Percentiles rank a stretch among this genome's conserved stretches.
Evolutionary conservation across 2,113 vertebrate genomes (phyloP).

Genomic region (Clarias magur): DNA sequence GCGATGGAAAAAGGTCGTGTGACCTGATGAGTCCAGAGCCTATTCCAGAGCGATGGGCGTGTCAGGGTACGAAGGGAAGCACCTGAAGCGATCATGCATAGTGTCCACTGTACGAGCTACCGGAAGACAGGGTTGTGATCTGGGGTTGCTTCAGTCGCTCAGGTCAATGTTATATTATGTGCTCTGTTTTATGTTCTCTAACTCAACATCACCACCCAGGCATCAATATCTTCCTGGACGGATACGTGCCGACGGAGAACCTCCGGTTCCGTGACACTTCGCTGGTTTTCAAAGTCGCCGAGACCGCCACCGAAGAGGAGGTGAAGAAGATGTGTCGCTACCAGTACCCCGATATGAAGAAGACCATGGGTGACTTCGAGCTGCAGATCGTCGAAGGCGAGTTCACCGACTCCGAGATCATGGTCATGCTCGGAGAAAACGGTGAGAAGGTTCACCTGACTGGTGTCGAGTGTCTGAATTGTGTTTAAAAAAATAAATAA

Average conservation of each 20-base stretch:
- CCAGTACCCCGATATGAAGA: slow-evolving; percentile 93
- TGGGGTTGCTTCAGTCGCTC: no score
- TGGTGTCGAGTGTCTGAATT: background rate
- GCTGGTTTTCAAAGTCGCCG: slow-evolving; percentile 95
- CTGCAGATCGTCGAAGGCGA: slow-evolving; percentile 89
- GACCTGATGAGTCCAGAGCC: no score
- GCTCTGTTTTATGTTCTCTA: background rate
- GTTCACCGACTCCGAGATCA: slow-evolving; percentile 97
- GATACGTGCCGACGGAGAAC: slow-evolving; percentile 98
- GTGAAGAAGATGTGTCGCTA: slow-evolving; percentile 96
- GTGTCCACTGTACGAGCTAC: no score
- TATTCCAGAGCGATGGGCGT: no score
- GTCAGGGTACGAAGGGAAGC: no score
- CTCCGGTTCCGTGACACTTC: slow-evolving; percentile 92
- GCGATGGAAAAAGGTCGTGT: no score
- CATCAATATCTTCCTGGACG: slow-evolving; percentile 98
- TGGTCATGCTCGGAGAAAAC: slow-evolving; percentile 98
- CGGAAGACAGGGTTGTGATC: no score
- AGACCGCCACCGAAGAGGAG: slow-evolving; percentile 96
- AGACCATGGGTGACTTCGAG: slow-evolving; percentile 93
- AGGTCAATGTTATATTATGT: background rate
- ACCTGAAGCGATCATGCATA: no score
- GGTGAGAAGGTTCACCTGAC: slow-evolving; percentile 69
- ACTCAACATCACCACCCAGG: slow-evolving; percentile 66
- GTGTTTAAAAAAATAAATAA: no score